These are phyloP conservation scores for Psilopsiagon aurifrons DNA, from an alignment of 2,113 vertebrate genomes.

Conservation along the genomic window DNA sequence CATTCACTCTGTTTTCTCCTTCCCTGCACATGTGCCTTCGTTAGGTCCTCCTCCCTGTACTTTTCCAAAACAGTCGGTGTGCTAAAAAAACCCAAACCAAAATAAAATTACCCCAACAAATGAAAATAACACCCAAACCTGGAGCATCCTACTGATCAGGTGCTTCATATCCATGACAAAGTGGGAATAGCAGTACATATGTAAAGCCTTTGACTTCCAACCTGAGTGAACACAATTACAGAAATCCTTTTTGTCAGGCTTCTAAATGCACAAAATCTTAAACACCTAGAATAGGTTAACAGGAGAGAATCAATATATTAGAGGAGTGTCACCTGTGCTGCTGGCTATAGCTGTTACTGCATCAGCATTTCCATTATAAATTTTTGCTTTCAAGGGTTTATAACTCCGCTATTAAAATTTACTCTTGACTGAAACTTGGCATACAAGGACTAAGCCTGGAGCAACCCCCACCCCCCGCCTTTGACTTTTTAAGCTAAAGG, in stretches of 20 bases:
- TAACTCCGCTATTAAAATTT: constrained; percentile 56
- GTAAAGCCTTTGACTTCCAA: neutral
- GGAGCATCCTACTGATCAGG: neutral
- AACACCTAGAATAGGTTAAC: constrained; percentile 34
- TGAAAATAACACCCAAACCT: neutral
- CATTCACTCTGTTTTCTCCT: neutral
- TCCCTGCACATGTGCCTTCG: neutral
- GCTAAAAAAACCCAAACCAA: neutral
- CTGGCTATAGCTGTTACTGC: constrained; percentile 45
- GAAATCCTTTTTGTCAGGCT: neutral
- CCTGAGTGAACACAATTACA: neutral
- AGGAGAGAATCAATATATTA: constrained; percentile 12
- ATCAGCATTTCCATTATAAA: constrained; percentile 65
- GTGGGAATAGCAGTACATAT: neutral
- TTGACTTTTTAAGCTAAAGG: constrained; percentile 26
- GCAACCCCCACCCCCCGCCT: neutral
- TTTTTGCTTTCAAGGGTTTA: constrained; percentile 61
- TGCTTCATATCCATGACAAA: neutral
- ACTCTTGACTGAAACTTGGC: constrained; percentile 61
- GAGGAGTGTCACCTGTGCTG: constrained; percentile 35
- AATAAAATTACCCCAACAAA: neutral
- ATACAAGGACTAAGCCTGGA: constrained; percentile 42
- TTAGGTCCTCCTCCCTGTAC: neutral
- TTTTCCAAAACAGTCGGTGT: neutral
- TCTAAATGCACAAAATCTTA: neutral